Conservation (phyloP, 2,888 invertebrate species). For the Enchytraeus crypticus region DNA sequence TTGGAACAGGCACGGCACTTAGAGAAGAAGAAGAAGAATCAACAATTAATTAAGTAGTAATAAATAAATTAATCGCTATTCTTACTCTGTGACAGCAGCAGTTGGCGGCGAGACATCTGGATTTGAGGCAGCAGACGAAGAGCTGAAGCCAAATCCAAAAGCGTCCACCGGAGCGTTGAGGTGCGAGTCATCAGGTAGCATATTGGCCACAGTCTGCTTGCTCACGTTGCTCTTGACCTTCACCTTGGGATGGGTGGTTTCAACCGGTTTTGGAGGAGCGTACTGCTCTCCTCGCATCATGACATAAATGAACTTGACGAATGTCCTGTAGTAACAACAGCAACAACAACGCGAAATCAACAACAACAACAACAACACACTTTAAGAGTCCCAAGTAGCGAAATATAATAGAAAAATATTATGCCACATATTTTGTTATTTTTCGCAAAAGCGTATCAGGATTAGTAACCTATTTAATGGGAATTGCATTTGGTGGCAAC, state of each 20-base stretch:
- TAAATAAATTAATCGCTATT: no score
- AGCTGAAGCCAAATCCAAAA: conserved; percentile 3
- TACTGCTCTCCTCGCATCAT: conserved; percentile 47
- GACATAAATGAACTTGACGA: conserved; percentile 42
- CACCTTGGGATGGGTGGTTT: conserved; percentile 17
- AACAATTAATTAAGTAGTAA: no score
- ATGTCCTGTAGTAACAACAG: conserved; percentile 34
- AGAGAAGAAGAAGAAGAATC: no score
- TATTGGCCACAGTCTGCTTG: conserved; percentile 4
- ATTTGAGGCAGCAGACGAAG: no score
- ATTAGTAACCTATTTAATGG: no score
- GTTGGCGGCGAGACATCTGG: not conserved
- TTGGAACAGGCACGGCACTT: no score
- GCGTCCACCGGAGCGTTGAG: not conserved
- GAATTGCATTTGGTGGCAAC: no score
- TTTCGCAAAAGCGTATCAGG: no score
- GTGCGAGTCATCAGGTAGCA: conserved; percentile 11
- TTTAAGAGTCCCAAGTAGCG: no score
- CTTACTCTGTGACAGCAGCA: not conserved
- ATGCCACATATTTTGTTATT: no score
- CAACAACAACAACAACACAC: not conserved
- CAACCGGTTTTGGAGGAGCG: conserved; percentile 8
- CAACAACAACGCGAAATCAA: no score
- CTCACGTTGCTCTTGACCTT: conserved; percentile 5
- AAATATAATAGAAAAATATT: no score